Conservation (phyloP, 35 echinoderm and acorn worm genomes). For the Patiria miniata region DNA sequence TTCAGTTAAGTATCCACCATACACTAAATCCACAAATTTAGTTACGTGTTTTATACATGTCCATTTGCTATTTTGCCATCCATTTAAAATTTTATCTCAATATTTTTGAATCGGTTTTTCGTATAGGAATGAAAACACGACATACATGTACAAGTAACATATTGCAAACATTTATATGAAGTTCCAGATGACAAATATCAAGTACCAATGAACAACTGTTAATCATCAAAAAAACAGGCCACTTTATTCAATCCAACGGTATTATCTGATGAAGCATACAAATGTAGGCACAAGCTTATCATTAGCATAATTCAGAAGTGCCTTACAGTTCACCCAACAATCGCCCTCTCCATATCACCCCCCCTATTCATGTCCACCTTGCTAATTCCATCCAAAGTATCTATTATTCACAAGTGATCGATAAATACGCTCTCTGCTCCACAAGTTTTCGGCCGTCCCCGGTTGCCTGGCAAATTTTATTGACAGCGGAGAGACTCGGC, state of each 20-base stretch:
- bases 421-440: neutral
- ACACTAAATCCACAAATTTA: too few relatives aligned
- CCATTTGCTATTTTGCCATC: too few relatives aligned
- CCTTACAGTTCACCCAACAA: neutral
- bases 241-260: too few relatives aligned
- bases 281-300: too few relatives aligned
- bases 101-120: too few relatives aligned
- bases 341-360: neutral
- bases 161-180: neutral
- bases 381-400: neutral
- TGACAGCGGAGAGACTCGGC: neutral
- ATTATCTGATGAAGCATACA: too few relatives aligned
- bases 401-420: constrained; percentile 3
- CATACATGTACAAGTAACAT: too few relatives aligned
- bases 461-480: constrained; percentile 8
- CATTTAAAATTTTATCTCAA: too few relatives aligned
- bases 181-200: neutral
- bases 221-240: neutral
- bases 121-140: too few relatives aligned
- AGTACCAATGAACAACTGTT: neutral
- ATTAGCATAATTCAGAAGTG: constrained; percentile 12
- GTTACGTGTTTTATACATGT: too few relatives aligned
- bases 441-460: neutral
- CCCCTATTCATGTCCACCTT: neutral
- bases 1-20: too few relatives aligned